phyloP scores from a whole-genome alignment of 2,888 invertebrate species.

The Azorinus chamasolen region DNA sequence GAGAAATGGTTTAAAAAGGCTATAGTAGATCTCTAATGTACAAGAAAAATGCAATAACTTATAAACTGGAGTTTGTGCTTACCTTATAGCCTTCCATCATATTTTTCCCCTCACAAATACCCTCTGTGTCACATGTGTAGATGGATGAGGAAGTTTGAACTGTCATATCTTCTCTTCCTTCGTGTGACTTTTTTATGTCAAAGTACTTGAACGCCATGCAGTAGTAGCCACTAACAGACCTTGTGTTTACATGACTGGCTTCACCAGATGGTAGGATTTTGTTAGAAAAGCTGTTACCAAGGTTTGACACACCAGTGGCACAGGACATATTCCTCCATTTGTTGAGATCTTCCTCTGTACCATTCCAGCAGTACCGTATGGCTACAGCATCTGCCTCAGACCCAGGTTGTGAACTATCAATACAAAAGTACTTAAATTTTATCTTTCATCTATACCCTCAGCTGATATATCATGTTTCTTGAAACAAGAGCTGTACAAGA shows the following conservation, averaged over 20 bases:
- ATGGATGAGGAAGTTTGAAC: constrained; percentile 13
- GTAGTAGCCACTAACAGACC: constrained; percentile 8
- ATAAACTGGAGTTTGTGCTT: constrained; percentile 1
- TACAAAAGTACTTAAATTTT: no score
- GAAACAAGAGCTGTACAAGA: no score
- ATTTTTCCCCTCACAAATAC: constrained; percentile 32
- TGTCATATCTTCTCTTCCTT: neutral
- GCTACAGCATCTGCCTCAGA: no score
- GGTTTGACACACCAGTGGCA: constrained; percentile 24
- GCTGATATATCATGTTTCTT: no score
- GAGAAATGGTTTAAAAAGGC: no score
- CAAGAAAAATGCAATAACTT: no score
- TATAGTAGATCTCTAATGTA: no score
- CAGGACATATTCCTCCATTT: constrained; percentile 54
- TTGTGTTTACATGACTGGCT: neutral
- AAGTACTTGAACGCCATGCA: constrained; percentile 56
- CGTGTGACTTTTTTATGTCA: neutral
- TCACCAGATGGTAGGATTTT: constrained; percentile 11
- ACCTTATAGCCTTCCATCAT: constrained; percentile 45
- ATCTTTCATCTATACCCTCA: no score
- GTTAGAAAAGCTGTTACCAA: constrained; percentile 26
- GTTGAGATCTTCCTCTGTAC: constrained; percentile 44
- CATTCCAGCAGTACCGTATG: constrained; percentile 55
- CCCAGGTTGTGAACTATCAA: no score
- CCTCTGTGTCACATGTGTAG: constrained; percentile 47